Conservation (phyloP, 2,797 vertebrate species). For the Falco biarmicus region DNA sequence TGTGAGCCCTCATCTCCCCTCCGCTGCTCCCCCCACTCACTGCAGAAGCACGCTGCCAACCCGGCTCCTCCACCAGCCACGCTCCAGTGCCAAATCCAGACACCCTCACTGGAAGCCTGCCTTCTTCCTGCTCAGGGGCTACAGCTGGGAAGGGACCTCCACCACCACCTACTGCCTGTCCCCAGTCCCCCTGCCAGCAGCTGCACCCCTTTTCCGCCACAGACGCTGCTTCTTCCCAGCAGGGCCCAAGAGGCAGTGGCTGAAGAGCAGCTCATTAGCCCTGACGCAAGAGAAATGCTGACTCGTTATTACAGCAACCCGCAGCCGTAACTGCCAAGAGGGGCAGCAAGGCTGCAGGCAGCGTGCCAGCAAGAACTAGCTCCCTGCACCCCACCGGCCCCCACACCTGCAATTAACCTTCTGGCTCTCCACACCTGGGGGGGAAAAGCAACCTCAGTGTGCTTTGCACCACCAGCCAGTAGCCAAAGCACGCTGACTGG, state of each 20-base stretch:
- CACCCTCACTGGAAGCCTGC: background rate
- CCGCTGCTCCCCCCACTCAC: rapidly evolving
- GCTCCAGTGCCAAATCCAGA: rapidly evolving
- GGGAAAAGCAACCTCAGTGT: rapidly evolving
- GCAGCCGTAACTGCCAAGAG: background rate
- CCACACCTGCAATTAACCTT: background rate
- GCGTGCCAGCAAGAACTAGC: background rate
- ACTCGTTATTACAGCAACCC: constrained; percentile 58
- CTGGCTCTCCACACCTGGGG: background rate
- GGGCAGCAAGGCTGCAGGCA: background rate
- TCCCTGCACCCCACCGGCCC: background rate
- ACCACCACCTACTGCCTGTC: background rate
- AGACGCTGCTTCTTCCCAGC: background rate
- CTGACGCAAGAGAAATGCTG: constrained; percentile 3
- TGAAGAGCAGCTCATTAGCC: background rate
- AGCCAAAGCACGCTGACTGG: background rate
- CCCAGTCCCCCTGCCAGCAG: background rate
- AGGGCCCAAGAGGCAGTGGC: background rate
- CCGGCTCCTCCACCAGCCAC: background rate
- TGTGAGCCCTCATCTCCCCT: background rate
- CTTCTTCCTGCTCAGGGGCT: background rate
- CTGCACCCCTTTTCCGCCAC: background rate
- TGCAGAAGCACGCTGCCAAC: rapidly evolving
- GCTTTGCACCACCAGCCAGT: background rate
- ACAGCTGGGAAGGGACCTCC: background rate